Percentiles rank a stretch among this genome's conserved stretches.
Evolutionary conservation across 2,113 vertebrate species (phyloP).

Genomic region (Chaenogobius annularis): DNA sequence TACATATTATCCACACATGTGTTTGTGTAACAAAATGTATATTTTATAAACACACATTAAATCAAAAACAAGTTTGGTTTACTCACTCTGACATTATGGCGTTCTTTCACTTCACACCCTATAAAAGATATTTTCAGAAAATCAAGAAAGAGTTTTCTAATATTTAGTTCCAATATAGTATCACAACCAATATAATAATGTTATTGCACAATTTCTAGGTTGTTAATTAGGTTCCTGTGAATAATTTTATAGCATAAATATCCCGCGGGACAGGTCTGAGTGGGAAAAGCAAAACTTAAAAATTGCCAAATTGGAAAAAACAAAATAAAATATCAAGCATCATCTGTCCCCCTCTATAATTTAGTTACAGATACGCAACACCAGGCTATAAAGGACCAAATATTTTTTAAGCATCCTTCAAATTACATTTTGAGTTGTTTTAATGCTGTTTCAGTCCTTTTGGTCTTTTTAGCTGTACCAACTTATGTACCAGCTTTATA

Average conservation of each 20-base stretch:
- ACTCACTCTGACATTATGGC: slow-evolving; percentile 78
- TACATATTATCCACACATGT: background rate
- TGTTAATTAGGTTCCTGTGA: background rate
- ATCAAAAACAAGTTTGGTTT: background rate
- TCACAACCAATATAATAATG: too few species aligned
- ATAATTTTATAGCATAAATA: background rate
- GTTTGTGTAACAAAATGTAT: background rate
- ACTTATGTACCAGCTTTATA: too few species aligned
- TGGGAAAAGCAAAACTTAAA: background rate
- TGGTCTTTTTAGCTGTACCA: too few species aligned
- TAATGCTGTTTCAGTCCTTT: too few species aligned
- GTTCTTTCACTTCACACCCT: slow-evolving; percentile 48
- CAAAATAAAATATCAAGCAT: too few species aligned
- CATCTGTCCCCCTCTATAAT: too few species aligned
- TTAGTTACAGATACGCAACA: too few species aligned
- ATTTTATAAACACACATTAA: background rate
- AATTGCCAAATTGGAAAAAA: too few species aligned
- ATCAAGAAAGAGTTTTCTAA: background rate
- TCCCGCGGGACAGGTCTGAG: background rate
- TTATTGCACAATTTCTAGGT: background rate
- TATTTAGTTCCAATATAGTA: background rate
- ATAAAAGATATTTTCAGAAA: slow-evolving; percentile 6
- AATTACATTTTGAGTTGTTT: too few species aligned
- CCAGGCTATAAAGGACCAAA: too few species aligned
- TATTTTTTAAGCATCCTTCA: too few species aligned